Evolutionary conservation across 2,113 vertebrate genomes (phyloP).

Genomic region (Pangasianodon hypophthalmus): DNA sequence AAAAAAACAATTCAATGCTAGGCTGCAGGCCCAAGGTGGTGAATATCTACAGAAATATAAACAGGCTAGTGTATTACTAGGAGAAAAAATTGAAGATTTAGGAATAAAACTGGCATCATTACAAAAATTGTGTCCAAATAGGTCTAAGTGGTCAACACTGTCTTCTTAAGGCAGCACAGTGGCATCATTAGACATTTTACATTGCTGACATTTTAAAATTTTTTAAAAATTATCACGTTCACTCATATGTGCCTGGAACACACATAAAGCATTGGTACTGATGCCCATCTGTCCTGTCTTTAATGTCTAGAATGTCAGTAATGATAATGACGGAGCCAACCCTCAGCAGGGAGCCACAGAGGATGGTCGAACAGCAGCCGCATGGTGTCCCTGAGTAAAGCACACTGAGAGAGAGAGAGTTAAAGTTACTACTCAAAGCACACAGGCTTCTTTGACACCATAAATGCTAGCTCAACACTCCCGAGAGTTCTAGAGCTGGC

Average conservation of each 20-base stretch:
- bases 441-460: not conserved
- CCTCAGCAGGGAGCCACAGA: constrained; percentile 50
- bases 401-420: not conserved
- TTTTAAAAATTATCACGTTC: not conserved
- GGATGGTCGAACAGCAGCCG: constrained; percentile 37
- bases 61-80: not conserved
- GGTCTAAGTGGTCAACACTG: not conserved
- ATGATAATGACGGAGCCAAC: constrained; percentile 43
- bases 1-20: not conserved
- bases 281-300: constrained; percentile 38
- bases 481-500: not conserved
- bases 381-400: not conserved
- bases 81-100: not conserved
- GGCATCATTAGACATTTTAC: constrained; percentile 22
- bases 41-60: not conserved
- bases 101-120: not conserved
- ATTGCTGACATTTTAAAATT: constrained; percentile 11
- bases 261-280: constrained; percentile 30
- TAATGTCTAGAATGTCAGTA: constrained; percentile 42
- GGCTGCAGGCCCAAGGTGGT: not conserved
- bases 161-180: not conserved
- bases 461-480: not conserved
- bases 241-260: constrained; percentile 22
- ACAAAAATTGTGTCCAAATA: not conserved
- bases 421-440: constrained; percentile 33